phyloP scores from a whole-genome alignment of 1,140 invertebrate species.

The Ptiloglossa arizonensis region DNA sequence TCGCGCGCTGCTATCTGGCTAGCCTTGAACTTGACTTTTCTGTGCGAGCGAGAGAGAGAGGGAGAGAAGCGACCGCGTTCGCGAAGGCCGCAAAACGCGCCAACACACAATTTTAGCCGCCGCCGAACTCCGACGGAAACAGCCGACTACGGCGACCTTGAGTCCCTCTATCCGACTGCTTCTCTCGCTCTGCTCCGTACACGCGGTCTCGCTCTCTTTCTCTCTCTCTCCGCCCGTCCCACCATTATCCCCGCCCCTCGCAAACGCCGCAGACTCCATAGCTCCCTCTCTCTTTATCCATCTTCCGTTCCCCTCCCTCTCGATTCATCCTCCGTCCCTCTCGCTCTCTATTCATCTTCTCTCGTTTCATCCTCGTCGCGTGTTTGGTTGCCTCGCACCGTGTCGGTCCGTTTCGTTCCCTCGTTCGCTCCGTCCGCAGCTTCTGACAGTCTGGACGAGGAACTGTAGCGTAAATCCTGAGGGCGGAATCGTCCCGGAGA shows the following conservation, averaged over 20 bases:
- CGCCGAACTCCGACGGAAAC: conserved; percentile 73
- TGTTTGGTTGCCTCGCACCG: conserved; percentile 10
- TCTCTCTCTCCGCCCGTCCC: conserved; percentile 12
- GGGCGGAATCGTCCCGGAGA: neutral
- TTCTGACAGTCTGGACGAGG: conserved; percentile 6
- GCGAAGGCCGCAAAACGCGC: conserved; percentile 70
- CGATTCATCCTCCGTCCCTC: too few relatives aligned
- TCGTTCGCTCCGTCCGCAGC: neutral
- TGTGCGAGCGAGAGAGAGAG: conserved; percentile 26
- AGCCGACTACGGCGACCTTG: conserved; percentile 69
- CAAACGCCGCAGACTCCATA: neutral
- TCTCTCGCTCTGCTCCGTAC: conserved; percentile 37
- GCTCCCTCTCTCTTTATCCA: conserved; percentile 5
- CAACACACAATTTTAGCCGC: conserved; percentile 75
- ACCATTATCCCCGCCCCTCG: conserved; percentile 14
- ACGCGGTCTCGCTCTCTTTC: conserved; percentile 38
- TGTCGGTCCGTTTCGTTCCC: conserved; percentile 12
- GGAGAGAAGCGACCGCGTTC: conserved; percentile 62
- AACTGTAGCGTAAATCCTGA: conserved; percentile 12
- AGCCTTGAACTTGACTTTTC: conserved; percentile 58
- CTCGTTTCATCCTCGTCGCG: conserved; percentile 33
- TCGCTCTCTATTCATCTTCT: conserved; percentile 14
- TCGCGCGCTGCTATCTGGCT: conserved; percentile 45
- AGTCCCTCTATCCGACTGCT: conserved; percentile 36
- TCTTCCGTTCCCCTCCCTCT: neutral